Percentiles rank a stretch among this genome's conserved stretches.
Evolutionary conservation across 2,113 vertebrate species (phyloP).

Genomic region (Odobenus rosmarus): DNA sequence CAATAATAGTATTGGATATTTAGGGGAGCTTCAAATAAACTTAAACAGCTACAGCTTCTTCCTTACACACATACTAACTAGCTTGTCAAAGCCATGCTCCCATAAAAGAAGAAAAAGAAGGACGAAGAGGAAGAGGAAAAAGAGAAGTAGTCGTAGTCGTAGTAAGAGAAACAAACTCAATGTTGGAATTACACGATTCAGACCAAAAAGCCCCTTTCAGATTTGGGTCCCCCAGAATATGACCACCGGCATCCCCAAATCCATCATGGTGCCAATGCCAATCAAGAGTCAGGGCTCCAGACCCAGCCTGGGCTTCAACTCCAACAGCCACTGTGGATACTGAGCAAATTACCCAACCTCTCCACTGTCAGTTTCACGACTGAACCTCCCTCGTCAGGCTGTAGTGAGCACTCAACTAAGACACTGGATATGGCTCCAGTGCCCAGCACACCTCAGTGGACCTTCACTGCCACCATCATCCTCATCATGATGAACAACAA

Average conservation of each 20-base stretch:
- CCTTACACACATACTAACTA: background rate
- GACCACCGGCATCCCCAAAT: background rate
- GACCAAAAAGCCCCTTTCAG: background rate
- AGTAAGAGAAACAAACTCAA: background rate
- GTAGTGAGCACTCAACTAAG: background rate
- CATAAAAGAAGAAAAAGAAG: background rate
- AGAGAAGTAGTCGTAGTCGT: background rate
- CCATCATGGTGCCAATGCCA: too few relatives aligned
- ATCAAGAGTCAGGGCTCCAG: too few relatives aligned
- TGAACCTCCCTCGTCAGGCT: background rate
- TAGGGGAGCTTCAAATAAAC: background rate
- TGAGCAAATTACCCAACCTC: background rate
- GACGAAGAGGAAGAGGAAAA: background rate
- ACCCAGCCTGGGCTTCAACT: background rate
- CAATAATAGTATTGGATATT: background rate
- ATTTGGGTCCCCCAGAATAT: background rate
- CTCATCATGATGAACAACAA: background rate
- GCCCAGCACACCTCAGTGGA: background rate
- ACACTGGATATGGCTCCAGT: fast-evolving
- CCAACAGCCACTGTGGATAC: background rate
- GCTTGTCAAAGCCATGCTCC: background rate
- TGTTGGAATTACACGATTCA: background rate
- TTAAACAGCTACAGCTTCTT: background rate
- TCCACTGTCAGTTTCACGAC: background rate
- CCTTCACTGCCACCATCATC: background rate